phyloP scores from a whole-genome alignment of 2,113 vertebrate species.

The Nestor notabilis region DNA sequence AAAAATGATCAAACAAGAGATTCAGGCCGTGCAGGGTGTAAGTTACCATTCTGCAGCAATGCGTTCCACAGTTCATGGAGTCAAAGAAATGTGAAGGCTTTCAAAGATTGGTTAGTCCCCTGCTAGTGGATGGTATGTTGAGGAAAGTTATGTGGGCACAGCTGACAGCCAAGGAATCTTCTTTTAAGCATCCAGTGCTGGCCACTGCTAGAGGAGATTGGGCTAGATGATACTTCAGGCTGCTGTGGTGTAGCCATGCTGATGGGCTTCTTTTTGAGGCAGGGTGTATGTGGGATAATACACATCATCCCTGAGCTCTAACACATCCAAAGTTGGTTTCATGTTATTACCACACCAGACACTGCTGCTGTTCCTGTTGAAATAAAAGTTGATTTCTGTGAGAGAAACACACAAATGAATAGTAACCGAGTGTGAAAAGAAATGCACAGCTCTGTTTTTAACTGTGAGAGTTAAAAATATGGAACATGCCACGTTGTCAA shows the following conservation, averaged over 20 bases:
- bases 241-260: not conserved
- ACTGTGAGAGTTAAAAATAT: not conserved
- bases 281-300: accelerated
- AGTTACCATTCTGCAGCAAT: not conserved
- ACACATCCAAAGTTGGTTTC: not conserved
- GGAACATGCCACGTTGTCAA: not conserved
- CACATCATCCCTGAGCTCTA: not conserved
- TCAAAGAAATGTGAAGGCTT: not conserved
- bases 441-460: not conserved
- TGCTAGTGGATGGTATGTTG: not conserved
- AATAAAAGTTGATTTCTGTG: not conserved
- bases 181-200: not conserved
- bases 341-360: not conserved
- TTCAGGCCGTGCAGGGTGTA: not conserved
- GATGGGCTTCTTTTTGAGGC: not conserved
- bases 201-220: not conserved
- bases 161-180: not conserved
- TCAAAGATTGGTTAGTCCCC: not conserved
- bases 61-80: not conserved
- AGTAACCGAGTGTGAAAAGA: not conserved
- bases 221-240: not conserved
- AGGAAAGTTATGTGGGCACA: not conserved
- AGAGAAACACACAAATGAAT: not conserved
- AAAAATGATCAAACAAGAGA: not conserved
- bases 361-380: not conserved